Conservation (phyloP, 2,888 invertebrate species). For the Blera fallax region DNA sequence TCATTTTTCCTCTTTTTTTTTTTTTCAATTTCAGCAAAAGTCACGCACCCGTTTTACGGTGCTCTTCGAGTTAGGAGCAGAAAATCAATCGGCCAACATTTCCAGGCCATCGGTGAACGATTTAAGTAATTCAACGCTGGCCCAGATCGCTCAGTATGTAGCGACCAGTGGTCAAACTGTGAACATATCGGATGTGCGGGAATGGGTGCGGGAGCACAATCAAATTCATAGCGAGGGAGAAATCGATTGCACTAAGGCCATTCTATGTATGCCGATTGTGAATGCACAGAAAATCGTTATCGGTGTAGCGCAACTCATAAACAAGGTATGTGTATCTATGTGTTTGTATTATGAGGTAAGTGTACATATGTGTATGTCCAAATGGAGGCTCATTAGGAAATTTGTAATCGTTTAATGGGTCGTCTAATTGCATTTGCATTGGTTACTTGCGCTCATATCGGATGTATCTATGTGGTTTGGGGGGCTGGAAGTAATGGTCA, state of each 20-base stretch:
- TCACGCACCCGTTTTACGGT: conserved; percentile 88
- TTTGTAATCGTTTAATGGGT: not conserved
- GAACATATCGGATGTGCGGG: conserved; percentile 93
- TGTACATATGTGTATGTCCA: too few relatives aligned
- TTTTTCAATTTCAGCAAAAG: conserved; percentile 76
- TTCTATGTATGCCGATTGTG: conserved; percentile 96
- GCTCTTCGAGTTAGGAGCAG: conserved; percentile 91
- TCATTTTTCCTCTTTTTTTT: not conserved
- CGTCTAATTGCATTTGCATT: conserved; percentile 6
- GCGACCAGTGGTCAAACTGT: conserved; percentile 93
- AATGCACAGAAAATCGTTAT: conserved; percentile 94
- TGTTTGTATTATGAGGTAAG: not conserved
- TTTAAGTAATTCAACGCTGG: conserved; percentile 87
- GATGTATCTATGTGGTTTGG: not conserved
- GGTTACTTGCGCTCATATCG: not conserved
- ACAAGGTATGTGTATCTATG: conserved; percentile 85
- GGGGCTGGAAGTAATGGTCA: not conserved
- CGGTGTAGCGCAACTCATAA: conserved; percentile 95
- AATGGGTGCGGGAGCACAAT: conserved; percentile 88
- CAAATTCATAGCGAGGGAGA: conserved; percentile 84
- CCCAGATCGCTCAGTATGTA: conserved; percentile 93
- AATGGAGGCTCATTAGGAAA: not conserved
- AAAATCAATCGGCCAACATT: conserved; percentile 86
- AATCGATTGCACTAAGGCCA: conserved; percentile 88
- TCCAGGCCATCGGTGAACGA: conserved; percentile 85